Evolutionary conservation across 1,140 invertebrate species (phyloP).

Genomic region (Listronotus oregonensis): DNA sequence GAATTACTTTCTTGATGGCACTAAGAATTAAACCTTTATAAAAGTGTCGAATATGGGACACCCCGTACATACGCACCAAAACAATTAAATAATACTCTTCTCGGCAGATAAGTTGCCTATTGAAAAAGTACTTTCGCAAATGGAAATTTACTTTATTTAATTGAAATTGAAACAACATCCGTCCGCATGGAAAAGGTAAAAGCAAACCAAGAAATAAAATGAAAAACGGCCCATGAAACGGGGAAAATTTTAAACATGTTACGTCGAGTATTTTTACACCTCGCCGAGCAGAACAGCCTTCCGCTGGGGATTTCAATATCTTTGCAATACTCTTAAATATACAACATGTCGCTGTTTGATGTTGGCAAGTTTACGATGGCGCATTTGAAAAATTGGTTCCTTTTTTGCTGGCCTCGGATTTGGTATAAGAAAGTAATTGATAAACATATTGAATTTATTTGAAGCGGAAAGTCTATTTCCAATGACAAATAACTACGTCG

Average conservation of each 20-base stretch:
- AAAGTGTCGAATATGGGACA: too few relatives aligned
- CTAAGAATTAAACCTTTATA: too few relatives aligned
- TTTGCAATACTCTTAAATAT: conserved; percentile 28
- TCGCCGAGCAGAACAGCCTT: conserved; percentile 17
- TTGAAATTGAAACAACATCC: conserved; percentile 4
- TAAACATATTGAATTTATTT: conserved; percentile 17
- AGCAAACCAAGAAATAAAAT: conserved; percentile 7
- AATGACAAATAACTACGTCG: conserved; percentile 9
- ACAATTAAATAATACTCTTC: too few relatives aligned
- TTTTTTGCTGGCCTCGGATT: conserved; percentile 2
- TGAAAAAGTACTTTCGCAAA: too few relatives aligned
- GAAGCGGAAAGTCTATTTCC: conserved; percentile 13
- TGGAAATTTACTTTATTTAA: neutral
- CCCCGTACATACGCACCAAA: too few relatives aligned
- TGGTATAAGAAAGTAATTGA: conserved; percentile 26
- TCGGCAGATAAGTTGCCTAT: too few relatives aligned
- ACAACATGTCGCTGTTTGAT: conserved; percentile 28
- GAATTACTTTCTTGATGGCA: too few relatives aligned
- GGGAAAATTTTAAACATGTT: conserved; percentile 20
- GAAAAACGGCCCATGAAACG: conserved; percentile 3
- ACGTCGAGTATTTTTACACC: conserved; percentile 25
- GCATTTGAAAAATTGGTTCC: conserved; percentile 28
- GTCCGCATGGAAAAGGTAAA: neutral
- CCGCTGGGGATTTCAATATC: conserved; percentile 25
- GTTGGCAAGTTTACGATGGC: conserved; percentile 8